Percentiles rank a stretch among this genome's conserved stretches.
Evolutionary conservation across 2,888 invertebrate genomes (phyloP).

Genomic region (Teleogryllus oceanicus): DNA sequence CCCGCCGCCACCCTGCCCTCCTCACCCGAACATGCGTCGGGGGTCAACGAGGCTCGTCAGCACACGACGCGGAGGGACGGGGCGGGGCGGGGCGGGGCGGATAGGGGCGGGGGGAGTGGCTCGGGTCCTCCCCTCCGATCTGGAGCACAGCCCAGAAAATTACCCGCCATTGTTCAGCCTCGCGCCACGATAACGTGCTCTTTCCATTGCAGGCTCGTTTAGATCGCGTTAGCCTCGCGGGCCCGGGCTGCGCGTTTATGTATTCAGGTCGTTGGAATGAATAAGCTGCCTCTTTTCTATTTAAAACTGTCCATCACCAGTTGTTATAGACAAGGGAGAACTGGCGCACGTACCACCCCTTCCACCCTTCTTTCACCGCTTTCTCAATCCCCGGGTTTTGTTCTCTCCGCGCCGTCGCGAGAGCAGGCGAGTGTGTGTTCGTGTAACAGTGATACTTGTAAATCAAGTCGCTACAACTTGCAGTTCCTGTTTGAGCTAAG

Average conservation of each 20-base stretch:
- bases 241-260: not conserved
- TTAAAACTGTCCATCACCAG: not conserved
- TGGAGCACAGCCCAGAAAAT: constrained; percentile 7
- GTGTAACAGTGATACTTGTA: constrained; percentile 18
- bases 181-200: not conserved
- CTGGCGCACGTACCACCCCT: too few species aligned
- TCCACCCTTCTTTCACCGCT: too few species aligned
- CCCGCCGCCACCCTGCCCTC: too few species aligned
- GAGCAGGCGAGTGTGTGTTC: not conserved
- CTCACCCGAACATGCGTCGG: too few species aligned
- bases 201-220: constrained; percentile 6
- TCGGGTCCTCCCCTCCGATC: not conserved
- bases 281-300: constrained; percentile 18
- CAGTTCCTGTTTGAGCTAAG: constrained; percentile 1
- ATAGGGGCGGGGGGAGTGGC: too few species aligned
- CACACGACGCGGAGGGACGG: too few species aligned
- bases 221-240: not conserved
- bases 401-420: not conserved
- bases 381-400: too few species aligned
- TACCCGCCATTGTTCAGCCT: not conserved
- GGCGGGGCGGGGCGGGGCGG: too few species aligned
- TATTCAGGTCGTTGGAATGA: constrained; percentile 10
- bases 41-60: too few species aligned
- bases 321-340: not conserved
- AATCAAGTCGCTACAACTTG: constrained; percentile 18